Evolutionary conservation across 2,797 vertebrate genomes (phyloP).

Genomic region (Chelonia mydas): DNA sequence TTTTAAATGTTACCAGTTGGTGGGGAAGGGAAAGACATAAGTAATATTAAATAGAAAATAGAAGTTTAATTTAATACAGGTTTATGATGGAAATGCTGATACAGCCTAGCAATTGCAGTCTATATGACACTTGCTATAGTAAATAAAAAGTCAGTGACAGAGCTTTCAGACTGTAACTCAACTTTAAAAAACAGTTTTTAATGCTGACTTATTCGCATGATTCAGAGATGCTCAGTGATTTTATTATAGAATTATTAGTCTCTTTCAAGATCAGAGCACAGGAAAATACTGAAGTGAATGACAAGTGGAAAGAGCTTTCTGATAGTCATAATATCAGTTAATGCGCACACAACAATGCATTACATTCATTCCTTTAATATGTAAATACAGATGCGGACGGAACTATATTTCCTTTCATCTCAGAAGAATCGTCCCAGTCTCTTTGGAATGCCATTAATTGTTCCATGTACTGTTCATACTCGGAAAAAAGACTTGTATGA

Average conservation of each 20-base stretch:
- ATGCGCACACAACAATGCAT: rapidly evolving
- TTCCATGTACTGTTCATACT: conserved; percentile 95
- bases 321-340: rapidly evolving
- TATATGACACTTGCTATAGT: rapidly evolving
- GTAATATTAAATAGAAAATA: background rate
- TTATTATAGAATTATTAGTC: background rate
- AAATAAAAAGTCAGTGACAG: rapidly evolving
- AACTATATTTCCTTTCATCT: conserved; percentile 96
- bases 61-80: rapidly evolving
- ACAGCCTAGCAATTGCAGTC: background rate
- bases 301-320: background rate
- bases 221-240: rapidly evolving
- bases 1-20: background rate
- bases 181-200: background rate
- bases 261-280: background rate
- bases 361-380: conserved; percentile 3
- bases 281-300: background rate
- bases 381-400: conserved; percentile 91
- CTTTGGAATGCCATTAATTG: conserved; percentile 98
- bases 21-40: background rate
- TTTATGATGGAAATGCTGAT: rapidly evolving
- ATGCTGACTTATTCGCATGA: background rate
- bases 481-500: conserved; percentile 96
- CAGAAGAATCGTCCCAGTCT: conserved; percentile 98
- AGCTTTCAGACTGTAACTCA: background rate